Conservation (phyloP, 2,113 vertebrate genomes). For the Lichenostomus cassidix region DNA sequence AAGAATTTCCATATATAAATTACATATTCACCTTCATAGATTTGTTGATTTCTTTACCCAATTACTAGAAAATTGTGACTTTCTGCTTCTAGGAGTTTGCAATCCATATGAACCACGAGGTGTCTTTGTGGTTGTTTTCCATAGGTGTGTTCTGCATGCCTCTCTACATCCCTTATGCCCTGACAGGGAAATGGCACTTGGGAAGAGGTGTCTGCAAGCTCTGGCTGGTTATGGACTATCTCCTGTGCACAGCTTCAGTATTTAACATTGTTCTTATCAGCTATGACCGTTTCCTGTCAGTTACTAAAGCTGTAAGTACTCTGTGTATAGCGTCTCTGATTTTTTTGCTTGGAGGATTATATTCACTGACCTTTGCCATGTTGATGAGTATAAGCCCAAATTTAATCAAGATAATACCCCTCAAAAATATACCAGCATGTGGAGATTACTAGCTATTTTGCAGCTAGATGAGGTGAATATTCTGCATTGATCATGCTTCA, state of each 20-base stretch:
- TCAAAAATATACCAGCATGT: background rate
- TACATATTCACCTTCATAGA: background rate
- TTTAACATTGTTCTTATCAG: conserved; percentile 92
- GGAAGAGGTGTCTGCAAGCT: conserved; percentile 79
- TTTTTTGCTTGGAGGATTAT: background rate
- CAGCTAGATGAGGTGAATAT: background rate
- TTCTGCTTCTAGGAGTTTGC: background rate
- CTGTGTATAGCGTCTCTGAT: background rate
- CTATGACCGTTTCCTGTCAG: conserved; percentile 87
- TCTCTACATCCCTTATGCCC: conserved; percentile 84
- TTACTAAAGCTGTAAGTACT: conserved; percentile 87
- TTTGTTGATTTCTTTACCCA: background rate
- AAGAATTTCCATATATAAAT: background rate
- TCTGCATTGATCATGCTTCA: background rate
- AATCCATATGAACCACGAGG: background rate
- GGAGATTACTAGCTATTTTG: background rate
- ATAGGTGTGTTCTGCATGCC: conserved; percentile 85
- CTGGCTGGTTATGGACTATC: conserved; percentile 86
- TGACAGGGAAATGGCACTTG: conserved; percentile 77
- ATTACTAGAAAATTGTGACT: background rate
- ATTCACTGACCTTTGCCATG: background rate
- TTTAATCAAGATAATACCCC: background rate
- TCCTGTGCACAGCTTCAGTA: conserved; percentile 85
- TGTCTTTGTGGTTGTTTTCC: background rate
- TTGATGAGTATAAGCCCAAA: background rate